Evolutionary conservation across 2,113 vertebrate species (phyloP), one percentile per base, ranked within the genome.

Genomic region (Lanius collurio): DNA sequence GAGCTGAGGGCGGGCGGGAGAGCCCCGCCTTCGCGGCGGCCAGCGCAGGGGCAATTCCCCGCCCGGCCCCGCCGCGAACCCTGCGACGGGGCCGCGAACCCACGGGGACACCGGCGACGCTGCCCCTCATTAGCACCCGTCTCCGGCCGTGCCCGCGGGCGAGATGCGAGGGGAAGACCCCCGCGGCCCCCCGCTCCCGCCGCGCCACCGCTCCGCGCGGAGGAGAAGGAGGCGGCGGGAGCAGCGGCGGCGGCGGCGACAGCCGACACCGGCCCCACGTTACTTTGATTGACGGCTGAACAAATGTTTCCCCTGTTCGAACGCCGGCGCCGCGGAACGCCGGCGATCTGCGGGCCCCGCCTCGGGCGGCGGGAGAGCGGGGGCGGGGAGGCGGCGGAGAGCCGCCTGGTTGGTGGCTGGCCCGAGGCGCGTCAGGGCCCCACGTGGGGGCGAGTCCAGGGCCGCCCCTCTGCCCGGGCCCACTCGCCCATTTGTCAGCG

Each of bases 221-320:
- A 87, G 90, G 87, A 79, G 31, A 68, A 35, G 67, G 67, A 3
- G 65, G 67, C 42, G 49, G 91, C 15, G 35, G 70, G 62, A 30
- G 87, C 41, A 7, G 55, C 79, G 2, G 79, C 83, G 15, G 84
- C 80, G 22, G 85, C 87, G 11, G 83, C 87, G 56, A 74, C 90
- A 70, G 89, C 83, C 74, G 86, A 91, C 90, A 63, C 93, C 90
- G 75, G 82, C 53, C 98, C 98, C 99, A 99, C 99, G 99, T 99
- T 99, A 99, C 98, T 99, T 99, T 99, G 99, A 99, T 98, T 99
- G 99, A 99, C 99, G 98, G 98, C 83, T 96, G 96, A 98, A 98
- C 98, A 98, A 98, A 98, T 97, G 98, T 98, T 98, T 98, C 98
- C 95, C 96, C 96, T 98, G 98, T 98, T 98, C 98, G 95, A 98